phyloP scores from a whole-genome alignment of 2,797 vertebrate species.

The Hozukius guyotensis region DNA sequence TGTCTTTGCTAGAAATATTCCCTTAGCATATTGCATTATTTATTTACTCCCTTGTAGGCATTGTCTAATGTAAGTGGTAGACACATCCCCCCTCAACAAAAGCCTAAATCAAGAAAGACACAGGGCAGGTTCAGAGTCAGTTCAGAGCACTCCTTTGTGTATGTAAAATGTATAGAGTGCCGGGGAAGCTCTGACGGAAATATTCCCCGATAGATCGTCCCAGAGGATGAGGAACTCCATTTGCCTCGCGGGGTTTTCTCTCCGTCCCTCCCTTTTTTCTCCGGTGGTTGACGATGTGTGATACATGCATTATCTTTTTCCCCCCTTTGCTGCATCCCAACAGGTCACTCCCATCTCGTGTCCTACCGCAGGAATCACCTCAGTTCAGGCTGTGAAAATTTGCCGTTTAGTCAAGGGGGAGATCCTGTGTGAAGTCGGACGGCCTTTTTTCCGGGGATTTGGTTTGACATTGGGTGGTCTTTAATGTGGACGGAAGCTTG shows the following conservation, averaged over 20 bases:
- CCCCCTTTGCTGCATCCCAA: conserved; percentile 12
- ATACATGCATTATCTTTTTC: conserved; percentile 33
- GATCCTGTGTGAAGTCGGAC: conserved; percentile 4
- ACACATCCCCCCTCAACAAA: conserved; percentile 11
- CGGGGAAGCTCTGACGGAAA: conserved; percentile 37
- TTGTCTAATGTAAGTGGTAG: conserved; percentile 38
- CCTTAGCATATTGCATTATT: conserved; percentile 49
- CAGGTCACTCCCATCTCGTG: conserved; percentile 31
- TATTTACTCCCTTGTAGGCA: conserved; percentile 23
- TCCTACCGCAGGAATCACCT: conserved; percentile 20
- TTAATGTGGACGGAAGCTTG: conserved; percentile 1
- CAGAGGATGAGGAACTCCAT: conserved; percentile 65
- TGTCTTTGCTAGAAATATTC: conserved; percentile 40
- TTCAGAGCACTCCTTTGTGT: conserved; percentile 55
- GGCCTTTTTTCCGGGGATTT: not conserved
- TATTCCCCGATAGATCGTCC: conserved; percentile 41
- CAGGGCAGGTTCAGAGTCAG: conserved; percentile 62
- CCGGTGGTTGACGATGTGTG: conserved; percentile 34
- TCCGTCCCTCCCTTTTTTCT: conserved; percentile 2
- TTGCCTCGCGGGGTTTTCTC: conserved; percentile 43
- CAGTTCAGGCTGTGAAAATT: conserved; percentile 16
- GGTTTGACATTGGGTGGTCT: conserved; percentile 2
- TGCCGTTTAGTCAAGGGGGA: not conserved
- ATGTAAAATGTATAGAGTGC: conserved; percentile 50
- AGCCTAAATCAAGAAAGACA: conserved; percentile 32